Percentiles rank a stretch among this genome's conserved stretches.
phyloP scores from a whole-genome alignment of 1,140 invertebrate species.

The Trypoxylus dichotomus region DNA sequence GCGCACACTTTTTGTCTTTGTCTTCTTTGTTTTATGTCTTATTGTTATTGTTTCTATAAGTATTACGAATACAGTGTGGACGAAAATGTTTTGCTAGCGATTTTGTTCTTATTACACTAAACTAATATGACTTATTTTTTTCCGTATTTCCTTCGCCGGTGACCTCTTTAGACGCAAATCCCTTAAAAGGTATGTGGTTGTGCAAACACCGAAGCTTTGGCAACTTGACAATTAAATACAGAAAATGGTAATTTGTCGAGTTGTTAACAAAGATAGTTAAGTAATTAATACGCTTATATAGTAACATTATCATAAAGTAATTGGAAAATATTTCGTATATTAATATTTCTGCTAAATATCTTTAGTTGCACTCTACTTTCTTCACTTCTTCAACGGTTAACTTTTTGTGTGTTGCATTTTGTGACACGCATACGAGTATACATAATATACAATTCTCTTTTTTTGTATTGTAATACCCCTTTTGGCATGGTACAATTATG shows the following conservation, averaged over 20 bases:
- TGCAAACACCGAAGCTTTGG: not conserved
- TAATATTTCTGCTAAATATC: not conserved
- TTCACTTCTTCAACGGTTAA: not conserved
- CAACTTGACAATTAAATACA: not conserved
- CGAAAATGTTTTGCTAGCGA: slow-evolving; percentile 12
- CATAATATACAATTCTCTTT: not conserved
- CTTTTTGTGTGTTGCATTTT: slow-evolving; percentile 6
- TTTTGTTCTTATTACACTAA: not conserved
- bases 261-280: not conserved
- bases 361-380: not conserved
- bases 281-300: not conserved
- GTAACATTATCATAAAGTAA: not conserved
- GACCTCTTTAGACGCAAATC: slow-evolving; percentile 13
- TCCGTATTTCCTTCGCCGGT: slow-evolving; percentile 7
- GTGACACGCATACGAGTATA: not conserved
- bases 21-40: slow-evolving; percentile 32
- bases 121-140: slow-evolving; percentile 18
- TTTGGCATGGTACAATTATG: not conserved
- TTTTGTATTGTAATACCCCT: not conserved
- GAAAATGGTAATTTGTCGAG: not conserved
- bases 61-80: slow-evolving; percentile 21
- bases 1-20: slow-evolving; percentile 12
- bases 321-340: not conserved
- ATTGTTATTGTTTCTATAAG: not conserved
- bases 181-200: slow-evolving; percentile 10